A percentile compares a stretch with the other conserved stretches of the same genome.
phyloP scores from a whole-genome alignment of 53 echinoderm and acorn worm genomes.

The Crossaster papposus region DNA sequence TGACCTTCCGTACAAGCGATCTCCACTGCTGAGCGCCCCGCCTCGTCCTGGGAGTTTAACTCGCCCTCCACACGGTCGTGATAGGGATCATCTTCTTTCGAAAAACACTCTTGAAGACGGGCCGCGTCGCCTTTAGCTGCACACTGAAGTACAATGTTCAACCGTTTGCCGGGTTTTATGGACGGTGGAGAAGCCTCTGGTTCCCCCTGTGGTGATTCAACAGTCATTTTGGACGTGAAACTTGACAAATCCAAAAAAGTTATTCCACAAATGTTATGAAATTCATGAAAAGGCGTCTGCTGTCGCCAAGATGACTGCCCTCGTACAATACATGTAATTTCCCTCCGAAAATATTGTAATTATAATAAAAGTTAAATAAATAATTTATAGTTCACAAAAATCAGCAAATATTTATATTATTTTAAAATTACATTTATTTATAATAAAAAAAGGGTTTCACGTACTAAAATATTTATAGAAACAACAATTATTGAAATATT shows the following conservation, averaged over 20 bases:
- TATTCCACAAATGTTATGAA: background rate
- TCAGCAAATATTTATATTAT: background rate
- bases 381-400: background rate
- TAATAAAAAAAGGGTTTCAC: background rate
- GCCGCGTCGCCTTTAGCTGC: constrained; percentile 73
- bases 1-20: constrained; percentile 80
- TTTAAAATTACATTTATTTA: background rate
- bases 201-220: constrained; percentile 56
- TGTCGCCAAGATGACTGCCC: constrained; percentile 33
- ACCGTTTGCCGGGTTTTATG: constrained; percentile 74
- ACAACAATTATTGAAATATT: background rate
- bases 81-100: constrained; percentile 92
- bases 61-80: constrained; percentile 82
- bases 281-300: background rate
- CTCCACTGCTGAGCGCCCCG: constrained; percentile 85
- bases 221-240: constrained; percentile 72
- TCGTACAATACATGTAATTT: background rate
- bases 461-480: background rate
- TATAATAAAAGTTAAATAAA: background rate
- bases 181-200: constrained; percentile 50
- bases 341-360: background rate
- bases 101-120: constrained; percentile 84
- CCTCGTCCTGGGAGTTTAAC: constrained; percentile 82
- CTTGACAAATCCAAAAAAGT: constrained; percentile 68
- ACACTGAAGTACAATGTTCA: constrained; percentile 87